Conservation (phyloP, 2,797 vertebrate genomes). For the Gymnothorax reevesii region DNA sequence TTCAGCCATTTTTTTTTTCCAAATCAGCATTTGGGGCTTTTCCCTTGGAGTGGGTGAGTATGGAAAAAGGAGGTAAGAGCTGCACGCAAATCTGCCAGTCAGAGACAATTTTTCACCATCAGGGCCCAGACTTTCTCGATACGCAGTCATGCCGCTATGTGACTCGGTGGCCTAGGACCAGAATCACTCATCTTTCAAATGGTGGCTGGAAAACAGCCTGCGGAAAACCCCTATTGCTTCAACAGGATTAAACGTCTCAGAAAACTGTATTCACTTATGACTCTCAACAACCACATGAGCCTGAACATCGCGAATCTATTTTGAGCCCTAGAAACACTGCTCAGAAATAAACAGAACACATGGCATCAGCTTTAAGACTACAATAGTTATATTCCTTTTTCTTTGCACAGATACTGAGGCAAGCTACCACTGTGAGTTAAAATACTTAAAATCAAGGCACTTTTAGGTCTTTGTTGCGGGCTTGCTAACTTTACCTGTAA, state of each 20-base stretch:
- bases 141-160: not conserved
- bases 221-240: not conserved
- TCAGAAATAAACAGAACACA: not conserved
- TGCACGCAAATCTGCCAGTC: slow-evolving; percentile 28
- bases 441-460: not conserved
- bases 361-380: not conserved
- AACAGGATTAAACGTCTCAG: not conserved
- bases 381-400: not conserved
- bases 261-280: not conserved
- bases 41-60: slow-evolving; percentile 26
- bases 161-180: not conserved
- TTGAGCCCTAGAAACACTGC: not conserved
- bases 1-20: slow-evolving; percentile 39
- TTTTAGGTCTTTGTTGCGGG: not conserved
- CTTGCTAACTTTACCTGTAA: not conserved
- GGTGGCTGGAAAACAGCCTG: not conserved
- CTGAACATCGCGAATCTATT: not conserved
- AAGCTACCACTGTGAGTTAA: not conserved
- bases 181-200: not conserved
- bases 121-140: not conserved
- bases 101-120: slow-evolving; percentile 23
- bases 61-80: slow-evolving; percentile 26
- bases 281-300: slow-evolving; percentile 3
- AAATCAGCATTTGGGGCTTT: slow-evolving; percentile 26
- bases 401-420: not conserved